Percentiles rank a stretch among this genome's conserved stretches.
Conservation (phyloP, 2,888 invertebrate species). For the Gymnoscelis rufifasciata region DNA sequence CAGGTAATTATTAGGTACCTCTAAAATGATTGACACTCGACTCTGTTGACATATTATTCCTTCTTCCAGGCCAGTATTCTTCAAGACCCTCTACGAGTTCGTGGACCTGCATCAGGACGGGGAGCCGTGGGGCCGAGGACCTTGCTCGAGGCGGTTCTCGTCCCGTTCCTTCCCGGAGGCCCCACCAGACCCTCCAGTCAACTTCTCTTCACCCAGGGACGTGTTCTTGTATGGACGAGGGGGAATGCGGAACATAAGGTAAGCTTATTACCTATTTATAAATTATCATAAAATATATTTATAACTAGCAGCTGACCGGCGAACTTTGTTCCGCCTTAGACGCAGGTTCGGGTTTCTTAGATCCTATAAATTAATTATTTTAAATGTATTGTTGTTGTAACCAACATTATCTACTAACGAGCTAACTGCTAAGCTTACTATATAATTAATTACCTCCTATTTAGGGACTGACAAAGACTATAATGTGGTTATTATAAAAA, state of each 20-base stretch:
- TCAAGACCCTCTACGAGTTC: constrained; percentile 92
- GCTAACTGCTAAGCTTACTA: no score
- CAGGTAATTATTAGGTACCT: no score
- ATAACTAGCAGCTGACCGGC: no score
- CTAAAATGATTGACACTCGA: not conserved
- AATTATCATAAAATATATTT: no score
- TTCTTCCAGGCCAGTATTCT: constrained; percentile 85
- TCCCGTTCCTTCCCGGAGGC: constrained; percentile 80
- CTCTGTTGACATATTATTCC: constrained; percentile 2
- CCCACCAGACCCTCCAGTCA: constrained; percentile 82
- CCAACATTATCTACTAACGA: no score
- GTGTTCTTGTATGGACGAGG: constrained; percentile 93
- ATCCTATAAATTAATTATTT: no score
- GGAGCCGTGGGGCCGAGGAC: constrained; percentile 84
- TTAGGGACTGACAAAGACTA: no score
- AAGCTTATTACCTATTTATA: constrained; percentile 24
- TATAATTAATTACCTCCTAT: no score
- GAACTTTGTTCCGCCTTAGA: no score
- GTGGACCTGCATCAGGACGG: constrained; percentile 93
- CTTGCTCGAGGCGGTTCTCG: constrained; percentile 87
- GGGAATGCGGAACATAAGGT: constrained; percentile 89
- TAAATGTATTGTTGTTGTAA: no score
- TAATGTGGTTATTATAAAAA: no score
- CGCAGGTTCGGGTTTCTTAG: no score
- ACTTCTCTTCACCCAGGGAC: constrained; percentile 88